Evolutionary conservation across 2,888 invertebrate genomes (phyloP).

Genomic region (Agrochola circellaris): DNA sequence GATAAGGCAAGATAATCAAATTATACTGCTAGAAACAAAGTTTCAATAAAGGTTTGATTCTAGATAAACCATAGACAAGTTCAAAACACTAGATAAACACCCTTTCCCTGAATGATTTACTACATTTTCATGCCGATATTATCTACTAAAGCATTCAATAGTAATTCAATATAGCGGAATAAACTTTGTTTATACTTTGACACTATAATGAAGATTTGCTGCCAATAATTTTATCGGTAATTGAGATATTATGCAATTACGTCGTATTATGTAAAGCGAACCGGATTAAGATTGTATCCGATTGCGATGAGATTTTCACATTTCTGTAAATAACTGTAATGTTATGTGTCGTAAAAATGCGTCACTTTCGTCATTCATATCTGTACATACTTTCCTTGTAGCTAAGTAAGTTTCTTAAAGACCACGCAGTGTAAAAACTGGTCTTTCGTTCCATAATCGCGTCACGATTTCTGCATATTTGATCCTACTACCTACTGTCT

Average conservation of each 20-base stretch:
- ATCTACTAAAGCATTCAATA: conserved; percentile 38
- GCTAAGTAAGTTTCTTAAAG: not conserved
- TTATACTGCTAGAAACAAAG: conserved; percentile 45
- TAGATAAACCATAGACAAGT: conserved; percentile 41
- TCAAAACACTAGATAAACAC: conserved; percentile 48
- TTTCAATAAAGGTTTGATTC: conserved; percentile 59
- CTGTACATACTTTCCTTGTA: conserved; percentile 30
- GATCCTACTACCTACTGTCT: not conserved
- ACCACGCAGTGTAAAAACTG: not conserved
- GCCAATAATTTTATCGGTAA: conserved; percentile 55
- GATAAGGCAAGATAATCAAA: conserved; percentile 58
- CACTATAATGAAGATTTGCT: conserved; percentile 58
- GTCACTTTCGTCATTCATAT: conserved; percentile 21
- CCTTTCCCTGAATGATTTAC: conserved; percentile 44
- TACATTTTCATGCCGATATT: conserved; percentile 42
- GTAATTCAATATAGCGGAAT: conserved; percentile 35
- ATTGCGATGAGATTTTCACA: conserved; percentile 52
- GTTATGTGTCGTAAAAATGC: conserved; percentile 27
- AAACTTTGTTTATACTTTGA: conserved; percentile 52
- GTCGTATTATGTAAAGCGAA: conserved; percentile 59
- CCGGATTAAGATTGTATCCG: conserved; percentile 60
- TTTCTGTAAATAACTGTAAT: conserved; percentile 52
- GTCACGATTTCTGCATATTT: not conserved
- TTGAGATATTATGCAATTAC: conserved; percentile 64
- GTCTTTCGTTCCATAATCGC: too few relatives aligned